These are phyloP conservation scores for Drosophila mulleri DNA, from an alignment of 2,888 invertebrate species.

Conservation along the genomic window DNA sequence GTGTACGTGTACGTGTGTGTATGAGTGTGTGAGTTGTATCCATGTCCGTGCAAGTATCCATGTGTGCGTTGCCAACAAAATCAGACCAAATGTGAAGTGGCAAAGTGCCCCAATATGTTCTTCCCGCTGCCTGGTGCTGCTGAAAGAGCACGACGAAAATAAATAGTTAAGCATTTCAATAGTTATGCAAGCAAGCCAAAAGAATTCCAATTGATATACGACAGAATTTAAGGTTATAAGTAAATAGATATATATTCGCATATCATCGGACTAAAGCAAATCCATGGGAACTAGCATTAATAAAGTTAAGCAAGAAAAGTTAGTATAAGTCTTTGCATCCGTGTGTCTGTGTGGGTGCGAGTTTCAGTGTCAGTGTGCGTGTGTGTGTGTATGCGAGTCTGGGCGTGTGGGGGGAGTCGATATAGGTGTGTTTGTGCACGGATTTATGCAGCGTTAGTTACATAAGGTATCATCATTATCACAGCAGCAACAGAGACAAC, in stretches of 20 bases:
- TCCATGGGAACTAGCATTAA: slow-evolving; percentile 49
- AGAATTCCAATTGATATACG: slow-evolving; percentile 7
- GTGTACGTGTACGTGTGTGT: slow-evolving; percentile 15
- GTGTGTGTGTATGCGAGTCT: slow-evolving; percentile 8
- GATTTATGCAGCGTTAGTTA: slow-evolving; percentile 80
- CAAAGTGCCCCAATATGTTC: slow-evolving; percentile 38
- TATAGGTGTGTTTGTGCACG: slow-evolving; percentile 49
- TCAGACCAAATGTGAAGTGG: slow-evolving; percentile 54
- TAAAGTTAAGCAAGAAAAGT: slow-evolving; percentile 55
- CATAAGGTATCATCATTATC: slow-evolving; percentile 75
- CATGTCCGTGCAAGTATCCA: slow-evolving; percentile 18
- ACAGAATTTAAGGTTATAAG: slow-evolving; percentile 34
- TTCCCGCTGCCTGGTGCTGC: slow-evolving; percentile 46
- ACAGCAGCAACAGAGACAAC: slow-evolving; percentile 48
- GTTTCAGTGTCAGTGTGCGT: slow-evolving; percentile 2
- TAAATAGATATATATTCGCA: slow-evolving; percentile 18
- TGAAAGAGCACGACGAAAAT: slow-evolving; percentile 34
- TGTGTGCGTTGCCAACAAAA: slow-evolving; percentile 44
- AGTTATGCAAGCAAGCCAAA: neutral
- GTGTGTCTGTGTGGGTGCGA: slow-evolving; percentile 3
- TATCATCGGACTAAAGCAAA: slow-evolving; percentile 10
- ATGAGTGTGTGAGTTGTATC: slow-evolving; percentile 17
- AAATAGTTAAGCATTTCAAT: slow-evolving; percentile 15
- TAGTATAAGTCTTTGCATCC: slow-evolving; percentile 12
- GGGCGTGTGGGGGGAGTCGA: neutral